phyloP scores from a whole-genome alignment of 2,797 vertebrate genomes.

The Sternarchorhynchus goeldii region DNA sequence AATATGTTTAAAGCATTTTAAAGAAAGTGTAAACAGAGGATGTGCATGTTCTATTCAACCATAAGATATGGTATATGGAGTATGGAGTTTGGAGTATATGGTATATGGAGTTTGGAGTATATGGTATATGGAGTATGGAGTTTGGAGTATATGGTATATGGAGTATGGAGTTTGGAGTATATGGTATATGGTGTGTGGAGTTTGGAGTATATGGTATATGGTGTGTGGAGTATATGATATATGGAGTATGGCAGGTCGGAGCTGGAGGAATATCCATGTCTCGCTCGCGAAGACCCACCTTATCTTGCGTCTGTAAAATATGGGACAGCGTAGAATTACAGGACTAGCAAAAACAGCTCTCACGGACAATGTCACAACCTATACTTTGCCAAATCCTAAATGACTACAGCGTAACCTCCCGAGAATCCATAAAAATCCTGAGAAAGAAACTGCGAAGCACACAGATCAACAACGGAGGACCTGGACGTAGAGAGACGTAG shows the following conservation, averaged over 20 bases:
- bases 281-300: constrained; percentile 80
- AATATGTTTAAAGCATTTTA: background rate
- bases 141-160: background rate
- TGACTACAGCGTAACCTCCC: constrained; percentile 51
- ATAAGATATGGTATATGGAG: constrained; percentile 9
- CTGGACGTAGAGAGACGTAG: background rate
- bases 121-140: too few relatives aligned
- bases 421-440: constrained; percentile 48
- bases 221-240: background rate
- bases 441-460: constrained; percentile 53
- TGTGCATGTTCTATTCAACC: background rate
- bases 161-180: constrained; percentile 53
- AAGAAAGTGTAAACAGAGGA: background rate
- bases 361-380: constrained; percentile 26
- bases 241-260: constrained; percentile 60
- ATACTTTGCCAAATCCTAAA: constrained; percentile 27
- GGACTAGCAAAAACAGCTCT: constrained; percentile 50
- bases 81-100: background rate
- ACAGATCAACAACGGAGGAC: constrained; percentile 27
- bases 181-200: constrained; percentile 10
- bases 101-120: constrained; percentile 47
- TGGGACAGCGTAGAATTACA: constrained; percentile 76
- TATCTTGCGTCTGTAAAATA: constrained; percentile 83
- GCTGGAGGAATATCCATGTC: constrained; percentile 73
- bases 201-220: constrained; percentile 1